A percentile compares a stretch with the other conserved stretches of the same genome.
Conservation (phyloP, 2,797 vertebrate species). For the Scarus forsteni region DNA sequence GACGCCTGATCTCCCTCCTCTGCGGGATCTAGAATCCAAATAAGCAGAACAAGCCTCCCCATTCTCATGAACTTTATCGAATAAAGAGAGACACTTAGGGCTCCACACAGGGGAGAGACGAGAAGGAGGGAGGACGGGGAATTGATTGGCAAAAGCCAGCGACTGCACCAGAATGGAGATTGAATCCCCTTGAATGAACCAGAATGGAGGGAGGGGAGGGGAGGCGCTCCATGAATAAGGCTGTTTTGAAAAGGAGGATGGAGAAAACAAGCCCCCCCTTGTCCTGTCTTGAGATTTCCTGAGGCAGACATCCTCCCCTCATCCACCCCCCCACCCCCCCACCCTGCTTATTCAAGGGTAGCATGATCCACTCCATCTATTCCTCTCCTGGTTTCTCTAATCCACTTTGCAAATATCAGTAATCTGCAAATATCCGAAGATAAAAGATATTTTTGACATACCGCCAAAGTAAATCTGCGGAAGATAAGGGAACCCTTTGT, state of each 20-base stretch:
- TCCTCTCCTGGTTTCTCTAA: constrained; percentile 58
- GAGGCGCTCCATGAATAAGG: constrained; percentile 80
- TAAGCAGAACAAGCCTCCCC: constrained; percentile 81
- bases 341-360: constrained; percentile 77
- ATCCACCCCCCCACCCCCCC: constrained; percentile 67
- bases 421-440: constrained; percentile 54
- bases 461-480: constrained; percentile 21
- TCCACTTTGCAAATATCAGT: constrained; percentile 66
- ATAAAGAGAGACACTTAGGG: constrained; percentile 80
- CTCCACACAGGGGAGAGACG: constrained; percentile 69
- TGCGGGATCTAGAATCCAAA: constrained; percentile 81
- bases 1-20: constrained; percentile 63
- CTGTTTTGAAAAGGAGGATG: constrained; percentile 78
- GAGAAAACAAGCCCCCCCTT: constrained; percentile 81
- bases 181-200: constrained; percentile 82
- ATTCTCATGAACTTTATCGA: constrained; percentile 82
- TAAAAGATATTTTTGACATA: constrained; percentile 28
- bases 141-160: constrained; percentile 80
- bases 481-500: constrained; percentile 17
- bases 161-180: constrained; percentile 82
- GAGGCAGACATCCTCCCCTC: constrained; percentile 83
- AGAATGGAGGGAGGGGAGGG: constrained; percentile 69
- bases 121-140: constrained; percentile 32
- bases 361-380: constrained; percentile 66
- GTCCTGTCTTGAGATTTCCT: constrained; percentile 80